Base-by-base conservation (phyloP, 1,140 invertebrate species). In the Fopius arisanus region DNA sequence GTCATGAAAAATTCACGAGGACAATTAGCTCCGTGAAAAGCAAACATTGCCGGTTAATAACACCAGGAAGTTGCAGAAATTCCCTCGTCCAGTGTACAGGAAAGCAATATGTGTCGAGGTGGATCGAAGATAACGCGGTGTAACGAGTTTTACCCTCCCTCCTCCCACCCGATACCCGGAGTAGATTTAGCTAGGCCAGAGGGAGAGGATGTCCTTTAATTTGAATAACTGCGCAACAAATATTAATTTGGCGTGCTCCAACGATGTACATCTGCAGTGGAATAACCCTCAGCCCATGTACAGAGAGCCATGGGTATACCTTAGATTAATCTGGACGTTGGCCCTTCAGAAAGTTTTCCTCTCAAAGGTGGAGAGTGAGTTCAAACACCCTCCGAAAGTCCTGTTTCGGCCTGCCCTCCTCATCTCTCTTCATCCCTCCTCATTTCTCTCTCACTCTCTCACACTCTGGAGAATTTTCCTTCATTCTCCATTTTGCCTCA, bases 141-240 rank as follows among this genome's bases (percentile, higher is more conserved):
- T 59, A 59, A 28, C 23, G 5, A 6, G 21, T 59, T 26, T 26
- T n/a, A 4, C 12, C 33, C 33, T 12, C 33, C 33, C 33, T 12
- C 33, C 33, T 12, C 12, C 33, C 33, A 14, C 43, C 43, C 43
- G 12, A 12, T 2, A 10, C 33, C 33, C 33, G n/a, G 43, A 51
- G 14, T 51, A 51, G 19, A 51, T 51, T 51, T 51, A 19, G 14
- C 3, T 14, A 3, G 21, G 37, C n/a, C 9, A 71, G 41, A 19
- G 7, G 9, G 41, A 41, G 66, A 28, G 67, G 37, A 40, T 66
- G 23, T 70, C 59, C 37, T 66, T 71, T 78, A 81, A 81, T 81
- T 82, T 81, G 78, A 80, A 83, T 82, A 82, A 81, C 77, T 79
- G 77, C 74, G 74, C 78, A 77, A 80, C 78, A 79, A 80, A 81